A percentile compares a stretch with the other conserved stretches of the same genome.
Evolutionary conservation across 2,888 invertebrate genomes (phyloP).

Genomic region (Ischnura elegans): DNA sequence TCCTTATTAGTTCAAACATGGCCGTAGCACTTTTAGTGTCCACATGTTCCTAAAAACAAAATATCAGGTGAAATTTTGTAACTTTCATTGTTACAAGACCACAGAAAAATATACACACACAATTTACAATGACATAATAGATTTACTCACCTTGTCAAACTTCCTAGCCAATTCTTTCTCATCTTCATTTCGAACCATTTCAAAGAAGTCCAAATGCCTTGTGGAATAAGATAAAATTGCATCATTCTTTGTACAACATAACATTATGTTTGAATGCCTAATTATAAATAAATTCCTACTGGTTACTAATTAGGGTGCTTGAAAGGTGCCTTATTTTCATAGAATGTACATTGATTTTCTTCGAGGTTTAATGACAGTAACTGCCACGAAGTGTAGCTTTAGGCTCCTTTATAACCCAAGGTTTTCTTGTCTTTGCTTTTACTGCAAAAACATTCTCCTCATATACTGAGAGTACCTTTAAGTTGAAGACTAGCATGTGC

Average conservation of each 20-base stretch:
- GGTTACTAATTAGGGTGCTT: too few relatives aligned
- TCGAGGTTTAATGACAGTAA: too few relatives aligned
- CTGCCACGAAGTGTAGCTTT: too few relatives aligned
- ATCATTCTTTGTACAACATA: background rate
- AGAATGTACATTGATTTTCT: too few relatives aligned
- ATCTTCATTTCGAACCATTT: slow-evolving; percentile 98
- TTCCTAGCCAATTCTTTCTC: slow-evolving; percentile 95
- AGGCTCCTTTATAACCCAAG: too few relatives aligned
- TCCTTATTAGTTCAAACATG: slow-evolving; percentile 94
- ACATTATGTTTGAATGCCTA: too few relatives aligned
- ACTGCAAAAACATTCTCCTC: too few relatives aligned
- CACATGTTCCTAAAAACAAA: slow-evolving; percentile 85
- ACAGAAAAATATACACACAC: background rate
- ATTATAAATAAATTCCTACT: too few relatives aligned
- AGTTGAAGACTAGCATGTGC: too few relatives aligned
- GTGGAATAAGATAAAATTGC: slow-evolving; percentile 70
- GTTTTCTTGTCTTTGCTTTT: too few relatives aligned
- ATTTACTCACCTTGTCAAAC: slow-evolving; percentile 85
- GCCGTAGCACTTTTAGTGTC: slow-evolving; percentile 95
- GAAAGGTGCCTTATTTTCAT: too few relatives aligned
- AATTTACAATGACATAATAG: background rate
- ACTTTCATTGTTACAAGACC: background rate
- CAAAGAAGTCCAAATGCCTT: slow-evolving; percentile 98
- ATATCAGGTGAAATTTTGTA: background rate
- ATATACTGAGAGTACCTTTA: too few relatives aligned